Percentiles rank a stretch among this genome's conserved stretches.
phyloP scores from a whole-genome alignment of 2,888 invertebrate species.

The Aproaerema taeniolella region DNA sequence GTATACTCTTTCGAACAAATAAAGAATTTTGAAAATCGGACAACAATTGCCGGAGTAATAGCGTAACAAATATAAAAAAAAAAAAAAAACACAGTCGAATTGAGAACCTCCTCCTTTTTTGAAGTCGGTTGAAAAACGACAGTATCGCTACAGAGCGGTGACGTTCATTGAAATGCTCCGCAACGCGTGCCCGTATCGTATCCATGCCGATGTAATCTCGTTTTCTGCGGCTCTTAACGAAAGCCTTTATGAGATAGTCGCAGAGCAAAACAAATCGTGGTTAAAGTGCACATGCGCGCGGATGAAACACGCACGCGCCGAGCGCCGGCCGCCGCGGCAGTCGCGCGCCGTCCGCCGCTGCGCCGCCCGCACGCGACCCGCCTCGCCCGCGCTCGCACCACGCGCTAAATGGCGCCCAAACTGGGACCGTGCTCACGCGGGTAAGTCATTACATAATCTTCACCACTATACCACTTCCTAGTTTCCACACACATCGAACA shows the following conservation, averaged over 20 bases:
- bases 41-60: too few species aligned
- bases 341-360: constrained; percentile 59
- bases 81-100: too few species aligned
- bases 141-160: constrained; percentile 37
- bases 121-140: too few species aligned
- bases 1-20: too few species aligned
- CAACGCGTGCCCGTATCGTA: constrained; percentile 50
- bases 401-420: constrained; percentile 72
- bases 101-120: too few species aligned
- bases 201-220: constrained; percentile 59
- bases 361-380: constrained; percentile 38
- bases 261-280: constrained; percentile 63
- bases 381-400: constrained; percentile 41
- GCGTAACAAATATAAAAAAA: too few species aligned
- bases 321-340: constrained; percentile 42
- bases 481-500: constrained; percentile 6
- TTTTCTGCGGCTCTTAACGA: constrained; percentile 49
- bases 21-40: too few species aligned
- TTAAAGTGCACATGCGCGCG: constrained; percentile 56
- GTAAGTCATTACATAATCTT: constrained; percentile 52
- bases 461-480: constrained; percentile 9
- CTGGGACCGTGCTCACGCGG: constrained; percentile 58
- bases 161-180: constrained; percentile 52
- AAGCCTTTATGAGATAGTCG: constrained; percentile 36
- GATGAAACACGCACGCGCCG: constrained; percentile 51